These are phyloP conservation scores for Temnothorax nylanderi DNA, from an alignment of 1,140 invertebrate species.

Conservation along the genomic window DNA sequence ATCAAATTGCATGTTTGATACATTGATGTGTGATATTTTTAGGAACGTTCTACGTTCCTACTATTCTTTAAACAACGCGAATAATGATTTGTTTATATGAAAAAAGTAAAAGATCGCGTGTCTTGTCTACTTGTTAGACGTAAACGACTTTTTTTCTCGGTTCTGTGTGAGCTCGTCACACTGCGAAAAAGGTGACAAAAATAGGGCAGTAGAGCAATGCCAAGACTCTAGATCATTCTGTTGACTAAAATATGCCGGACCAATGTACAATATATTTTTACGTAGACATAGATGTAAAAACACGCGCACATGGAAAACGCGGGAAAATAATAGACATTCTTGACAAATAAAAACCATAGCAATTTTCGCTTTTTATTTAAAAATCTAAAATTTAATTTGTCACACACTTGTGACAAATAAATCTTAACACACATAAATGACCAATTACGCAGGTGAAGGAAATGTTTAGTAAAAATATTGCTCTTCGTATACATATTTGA, in stretches of 20 bases:
- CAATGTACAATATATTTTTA: slow-evolving; percentile 42
- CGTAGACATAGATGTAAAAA: background rate
- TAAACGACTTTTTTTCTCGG: background rate
- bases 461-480: background rate
- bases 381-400: background rate
- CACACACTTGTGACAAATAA: background rate
- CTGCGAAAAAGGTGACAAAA: slow-evolving; percentile 57
- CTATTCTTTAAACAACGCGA: background rate
- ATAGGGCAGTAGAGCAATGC: slow-evolving; percentile 63
- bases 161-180: background rate
- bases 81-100: background rate
- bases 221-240: slow-evolving; percentile 58
- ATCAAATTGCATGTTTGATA: background rate
- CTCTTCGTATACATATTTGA: background rate
- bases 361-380: background rate
- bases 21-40: slow-evolving; percentile 23
- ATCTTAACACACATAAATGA: background rate
- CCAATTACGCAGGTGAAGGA: background rate
- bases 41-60: background rate
- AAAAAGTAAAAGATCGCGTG: background rate
- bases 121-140: background rate
- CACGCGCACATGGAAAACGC: background rate
- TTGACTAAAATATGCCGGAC: slow-evolving; percentile 31
- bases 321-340: background rate
- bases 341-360: background rate